These are phyloP conservation scores for Cyprinella venusta DNA, from an alignment of 2,797 vertebrate genomes.

Conservation along the genomic window DNA sequence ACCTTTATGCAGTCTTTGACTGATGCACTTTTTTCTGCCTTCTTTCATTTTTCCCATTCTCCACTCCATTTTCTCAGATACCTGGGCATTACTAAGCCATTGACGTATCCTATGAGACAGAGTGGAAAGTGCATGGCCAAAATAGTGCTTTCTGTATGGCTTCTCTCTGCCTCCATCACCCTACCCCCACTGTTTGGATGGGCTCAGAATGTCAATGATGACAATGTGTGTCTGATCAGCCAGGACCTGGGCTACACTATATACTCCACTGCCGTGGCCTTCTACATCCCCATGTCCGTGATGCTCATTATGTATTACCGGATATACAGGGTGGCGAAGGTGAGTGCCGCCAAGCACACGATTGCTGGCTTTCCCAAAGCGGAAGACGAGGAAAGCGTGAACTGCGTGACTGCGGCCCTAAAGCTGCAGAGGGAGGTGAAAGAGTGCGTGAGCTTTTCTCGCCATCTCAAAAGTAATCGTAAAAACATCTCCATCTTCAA, in stretches of 20 bases:
- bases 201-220: conserved; percentile 93
- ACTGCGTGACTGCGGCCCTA: conserved; percentile 82
- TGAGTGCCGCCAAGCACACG: conserved; percentile 91
- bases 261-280: conserved; percentile 93
- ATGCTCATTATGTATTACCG: conserved; percentile 96
- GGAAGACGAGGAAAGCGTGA: conserved; percentile 60
- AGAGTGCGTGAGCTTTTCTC: conserved; percentile 80
- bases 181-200: conserved; percentile 93
- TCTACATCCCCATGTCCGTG: conserved; percentile 96
- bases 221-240: conserved; percentile 92
- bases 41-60: conserved; percentile 8
- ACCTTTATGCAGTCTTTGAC: conserved; percentile 18
- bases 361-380: conserved; percentile 86
- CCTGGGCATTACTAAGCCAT: conserved; percentile 91
- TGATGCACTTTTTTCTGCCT: background rate
- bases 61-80: conserved; percentile 73
- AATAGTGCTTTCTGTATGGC: conserved; percentile 94
- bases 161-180: conserved; percentile 93
- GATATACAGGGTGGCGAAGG: conserved; percentile 91
- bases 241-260: conserved; percentile 96
- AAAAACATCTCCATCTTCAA: conserved; percentile 97
- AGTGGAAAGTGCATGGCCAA: conserved; percentile 94
- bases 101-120: conserved; percentile 92
- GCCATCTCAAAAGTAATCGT: conserved; percentile 83
- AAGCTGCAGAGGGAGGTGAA: conserved; percentile 89